Percentiles rank a stretch among this genome's conserved stretches.
These are phyloP conservation scores for Rotaria sp. DNA, from an alignment of 2,888 invertebrate genomes.

Conservation along the genomic window DNA sequence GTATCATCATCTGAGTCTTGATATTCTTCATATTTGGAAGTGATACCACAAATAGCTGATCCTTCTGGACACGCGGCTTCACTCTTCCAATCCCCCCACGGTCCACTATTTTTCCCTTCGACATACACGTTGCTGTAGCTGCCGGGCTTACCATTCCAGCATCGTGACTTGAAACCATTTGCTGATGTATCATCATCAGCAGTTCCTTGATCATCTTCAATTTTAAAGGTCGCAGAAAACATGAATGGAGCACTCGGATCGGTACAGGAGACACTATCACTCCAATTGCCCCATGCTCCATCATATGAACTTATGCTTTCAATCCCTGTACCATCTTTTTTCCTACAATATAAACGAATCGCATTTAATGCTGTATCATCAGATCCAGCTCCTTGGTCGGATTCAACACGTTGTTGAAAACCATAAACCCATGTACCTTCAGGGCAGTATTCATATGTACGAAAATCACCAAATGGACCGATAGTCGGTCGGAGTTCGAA, in stretches of 20 bases:
- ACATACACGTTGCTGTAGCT: neutral
- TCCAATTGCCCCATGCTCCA: neutral
- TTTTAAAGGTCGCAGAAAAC: neutral
- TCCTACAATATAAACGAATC: neutral
- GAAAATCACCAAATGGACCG: neutral
- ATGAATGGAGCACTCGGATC: neutral
- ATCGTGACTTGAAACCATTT: neutral
- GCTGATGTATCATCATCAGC: neutral
- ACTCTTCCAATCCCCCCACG: neutral
- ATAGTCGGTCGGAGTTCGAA: neutral
- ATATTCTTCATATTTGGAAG: neutral
- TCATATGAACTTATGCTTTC: neutral
- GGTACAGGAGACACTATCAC: neutral
- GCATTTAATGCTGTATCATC: neutral
- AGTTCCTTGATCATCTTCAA: neutral
- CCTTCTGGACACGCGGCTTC: neutral
- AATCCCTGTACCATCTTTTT: neutral
- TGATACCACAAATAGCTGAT: neutral
- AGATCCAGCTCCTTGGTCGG: accelerated
- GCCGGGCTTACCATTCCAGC: neutral
- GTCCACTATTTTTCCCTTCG: no score
- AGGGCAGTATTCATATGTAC: neutral
- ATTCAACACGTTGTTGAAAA: neutral
- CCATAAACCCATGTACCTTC: neutral
- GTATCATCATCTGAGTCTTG: neutral